Conservation (phyloP, 1,140 invertebrate genomes). For the Drosophila mauritiana region DNA sequence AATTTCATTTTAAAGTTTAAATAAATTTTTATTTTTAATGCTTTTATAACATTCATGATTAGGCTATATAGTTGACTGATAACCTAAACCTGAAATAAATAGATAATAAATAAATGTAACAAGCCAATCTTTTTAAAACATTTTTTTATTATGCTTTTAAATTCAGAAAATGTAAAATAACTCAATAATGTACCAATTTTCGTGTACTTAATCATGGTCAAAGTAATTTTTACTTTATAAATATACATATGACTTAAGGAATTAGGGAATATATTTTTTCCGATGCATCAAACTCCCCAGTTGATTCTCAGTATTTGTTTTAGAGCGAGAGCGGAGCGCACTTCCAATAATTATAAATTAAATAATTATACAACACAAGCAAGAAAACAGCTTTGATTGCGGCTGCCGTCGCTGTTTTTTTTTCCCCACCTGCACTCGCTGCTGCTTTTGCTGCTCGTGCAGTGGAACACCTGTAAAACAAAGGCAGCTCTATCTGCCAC, state of each 20-base stretch:
- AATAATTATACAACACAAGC: slow-evolving; percentile 81
- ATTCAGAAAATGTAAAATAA: no score
- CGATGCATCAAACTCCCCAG: slow-evolving; percentile 9
- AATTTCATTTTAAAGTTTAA: not conserved
- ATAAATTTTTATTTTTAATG: not conserved
- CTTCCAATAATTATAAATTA: slow-evolving; percentile 76
- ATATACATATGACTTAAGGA: not conserved
- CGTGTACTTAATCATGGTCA: no score
- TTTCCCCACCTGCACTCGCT: slow-evolving; percentile 27
- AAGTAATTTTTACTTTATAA: no score
- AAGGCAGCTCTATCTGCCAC: slow-evolving; percentile 67
- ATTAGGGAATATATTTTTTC: slow-evolving; percentile 1
- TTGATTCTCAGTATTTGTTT: slow-evolving; percentile 22
- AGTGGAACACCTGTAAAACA: slow-evolving; percentile 81
- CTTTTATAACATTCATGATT: no score
- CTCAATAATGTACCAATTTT: no score
- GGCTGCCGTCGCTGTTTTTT: slow-evolving; percentile 39
- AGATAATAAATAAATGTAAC: no score
- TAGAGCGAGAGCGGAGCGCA: slow-evolving; percentile 21
- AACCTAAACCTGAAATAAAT: no score
- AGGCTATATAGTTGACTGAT: no score
- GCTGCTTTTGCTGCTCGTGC: slow-evolving; percentile 61
- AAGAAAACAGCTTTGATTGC: slow-evolving; percentile 76
- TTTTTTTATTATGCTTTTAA: no score
- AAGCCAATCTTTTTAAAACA: no score